phyloP scores from a whole-genome alignment of 2,888 invertebrate species.

The Fragum fragum region DNA sequence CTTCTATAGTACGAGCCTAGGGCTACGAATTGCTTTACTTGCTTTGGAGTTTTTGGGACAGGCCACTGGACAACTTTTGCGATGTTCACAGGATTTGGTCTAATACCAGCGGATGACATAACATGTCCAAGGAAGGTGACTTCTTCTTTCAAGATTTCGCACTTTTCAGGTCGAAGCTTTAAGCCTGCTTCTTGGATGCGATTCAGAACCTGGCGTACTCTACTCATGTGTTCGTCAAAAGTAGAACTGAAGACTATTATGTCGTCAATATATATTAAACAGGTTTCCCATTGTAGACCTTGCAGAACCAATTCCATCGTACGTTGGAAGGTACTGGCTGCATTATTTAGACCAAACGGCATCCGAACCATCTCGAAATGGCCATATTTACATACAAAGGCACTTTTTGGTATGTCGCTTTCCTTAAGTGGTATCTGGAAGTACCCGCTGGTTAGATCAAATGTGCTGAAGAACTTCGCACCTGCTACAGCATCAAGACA shows the following conservation, averaged over 20 bases:
- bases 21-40: constrained; percentile 53
- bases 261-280: constrained; percentile 49
- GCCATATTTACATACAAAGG: constrained; percentile 39
- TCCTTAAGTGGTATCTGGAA: constrained; percentile 56
- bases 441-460: constrained; percentile 36
- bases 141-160: constrained; percentile 28
- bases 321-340: constrained; percentile 24
- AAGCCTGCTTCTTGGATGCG: constrained; percentile 35
- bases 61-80: constrained; percentile 53
- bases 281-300: constrained; percentile 46
- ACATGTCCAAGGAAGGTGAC: constrained; percentile 39
- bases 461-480: constrained; percentile 39
- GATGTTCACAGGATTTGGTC: constrained; percentile 52
- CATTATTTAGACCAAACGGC: constrained; percentile 33
- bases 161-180: constrained; percentile 33
- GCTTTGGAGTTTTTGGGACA: constrained; percentile 41
- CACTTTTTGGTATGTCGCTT: constrained; percentile 56
- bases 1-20: constrained; percentile 46
- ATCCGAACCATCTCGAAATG: constrained; percentile 25
- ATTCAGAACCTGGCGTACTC: constrained; percentile 39
- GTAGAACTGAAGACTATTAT: constrained; percentile 15
- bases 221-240: constrained; percentile 44
- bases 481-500: constrained; percentile 41
- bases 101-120: constrained; percentile 39
- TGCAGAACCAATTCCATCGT: constrained; percentile 32